These are phyloP conservation scores for Aspidiotus destructor DNA, from an alignment of 2,888 invertebrate species.

Conservation along the genomic window DNA sequence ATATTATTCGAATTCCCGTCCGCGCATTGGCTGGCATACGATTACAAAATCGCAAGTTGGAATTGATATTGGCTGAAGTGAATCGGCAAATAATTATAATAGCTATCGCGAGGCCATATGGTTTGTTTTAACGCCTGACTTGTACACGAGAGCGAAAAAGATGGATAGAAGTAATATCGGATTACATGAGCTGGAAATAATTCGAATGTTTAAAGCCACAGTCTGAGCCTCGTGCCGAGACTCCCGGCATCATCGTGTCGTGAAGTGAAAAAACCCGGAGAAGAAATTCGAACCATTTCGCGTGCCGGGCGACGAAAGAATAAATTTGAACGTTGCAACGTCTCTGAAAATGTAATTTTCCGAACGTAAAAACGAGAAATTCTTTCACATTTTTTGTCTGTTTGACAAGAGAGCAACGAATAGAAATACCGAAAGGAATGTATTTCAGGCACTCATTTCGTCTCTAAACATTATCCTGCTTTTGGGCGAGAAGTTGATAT, in stretches of 20 bases:
- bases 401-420: slow-evolving; percentile 15
- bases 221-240: slow-evolving; percentile 7
- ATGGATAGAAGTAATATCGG: slow-evolving; percentile 11
- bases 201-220: slow-evolving; percentile 21
- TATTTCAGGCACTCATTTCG: slow-evolving; percentile 7
- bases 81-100: no score
- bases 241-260: not conserved
- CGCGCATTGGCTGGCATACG: no score
- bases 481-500: not conserved
- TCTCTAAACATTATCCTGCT: not conserved
- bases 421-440: slow-evolving; percentile 8
- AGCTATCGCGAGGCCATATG: no score
- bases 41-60: no score
- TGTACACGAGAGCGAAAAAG: not conserved
- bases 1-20: no score
- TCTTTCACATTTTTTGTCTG: slow-evolving; percentile 24
- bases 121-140: no score
- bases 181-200: slow-evolving; percentile 25
- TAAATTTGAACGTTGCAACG: slow-evolving; percentile 2
- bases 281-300: slow-evolving; percentile 22
- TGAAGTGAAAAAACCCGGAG: slow-evolving; percentile 10
- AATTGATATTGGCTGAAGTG: no score
- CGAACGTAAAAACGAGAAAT: slow-evolving; percentile 26
- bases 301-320: slow-evolving; percentile 7
- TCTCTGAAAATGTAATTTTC: slow-evolving; percentile 20